Evolutionary conservation across 2,888 invertebrate species (phyloP).

Genomic region (Aphodius granarius): DNA sequence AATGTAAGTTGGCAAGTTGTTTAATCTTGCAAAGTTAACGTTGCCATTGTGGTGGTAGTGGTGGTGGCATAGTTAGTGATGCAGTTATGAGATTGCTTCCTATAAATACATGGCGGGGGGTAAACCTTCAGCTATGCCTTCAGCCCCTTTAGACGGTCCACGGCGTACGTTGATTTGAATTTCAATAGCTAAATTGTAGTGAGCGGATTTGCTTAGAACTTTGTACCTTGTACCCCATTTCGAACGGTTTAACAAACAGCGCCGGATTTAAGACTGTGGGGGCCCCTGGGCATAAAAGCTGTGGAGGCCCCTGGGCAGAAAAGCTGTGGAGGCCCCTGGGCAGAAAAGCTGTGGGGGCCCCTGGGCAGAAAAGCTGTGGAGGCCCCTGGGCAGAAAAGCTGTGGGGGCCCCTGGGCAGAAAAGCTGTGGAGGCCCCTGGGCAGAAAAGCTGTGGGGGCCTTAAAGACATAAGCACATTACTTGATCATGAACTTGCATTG

Average conservation of each 20-base stretch:
- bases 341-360: no score
- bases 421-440: background rate
- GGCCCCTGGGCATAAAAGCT: no score
- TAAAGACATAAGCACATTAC: no score
- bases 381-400: no score
- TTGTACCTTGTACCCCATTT: background rate
- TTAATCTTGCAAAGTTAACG: conserved; percentile 34
- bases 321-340: no score
- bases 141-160: no score
- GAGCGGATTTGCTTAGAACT: background rate
- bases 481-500: no score
- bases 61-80: conserved; percentile 34
- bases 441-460: no score
- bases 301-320: no score
- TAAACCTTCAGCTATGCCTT: background rate
- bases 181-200: conserved; percentile 17
- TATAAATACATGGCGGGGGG: conserved; percentile 19
- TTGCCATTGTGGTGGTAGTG: background rate
- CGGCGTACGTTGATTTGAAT: conserved; percentile 17
- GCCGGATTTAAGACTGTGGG: no score
- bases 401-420: no score
- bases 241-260: background rate
- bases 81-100: conserved; percentile 33
- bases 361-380: background rate
- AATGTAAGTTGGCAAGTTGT: conserved; percentile 31